Evolutionary conservation across 2,797 vertebrate species (phyloP).

Genomic region (Triplophysa bombifrons): DNA sequence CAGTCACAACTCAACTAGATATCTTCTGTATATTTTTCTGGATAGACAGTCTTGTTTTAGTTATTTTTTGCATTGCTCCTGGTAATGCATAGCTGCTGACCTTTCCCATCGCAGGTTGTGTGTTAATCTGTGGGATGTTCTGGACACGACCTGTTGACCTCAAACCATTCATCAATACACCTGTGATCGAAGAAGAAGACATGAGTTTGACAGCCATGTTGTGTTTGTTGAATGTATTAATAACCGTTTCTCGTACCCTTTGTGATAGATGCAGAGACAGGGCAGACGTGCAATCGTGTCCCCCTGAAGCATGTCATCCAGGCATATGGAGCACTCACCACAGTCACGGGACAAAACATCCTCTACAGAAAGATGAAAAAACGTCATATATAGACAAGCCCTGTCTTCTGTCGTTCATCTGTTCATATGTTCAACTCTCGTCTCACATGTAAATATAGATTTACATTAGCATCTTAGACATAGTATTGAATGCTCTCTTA

Average conservation of each 20-base stretch:
- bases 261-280: slow-evolving; percentile 98
- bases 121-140: slow-evolving; percentile 92
- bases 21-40: neutral
- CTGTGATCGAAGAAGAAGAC: slow-evolving; percentile 67
- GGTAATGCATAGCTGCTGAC: neutral
- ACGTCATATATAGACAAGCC: too few species aligned
- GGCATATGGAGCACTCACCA: slow-evolving; percentile 97
- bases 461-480: too few species aligned
- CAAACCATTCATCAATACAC: slow-evolving; percentile 98
- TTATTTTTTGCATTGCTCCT: too few species aligned
- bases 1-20: neutral
- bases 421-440: too few species aligned
- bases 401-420: too few species aligned
- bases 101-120: neutral
- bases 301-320: slow-evolving; percentile 94
- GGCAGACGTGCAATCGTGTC: slow-evolving; percentile 97
- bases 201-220: neutral
- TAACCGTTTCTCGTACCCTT: slow-evolving; percentile 79
- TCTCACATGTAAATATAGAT: too few species aligned
- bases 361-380: slow-evolving; percentile 76
- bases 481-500: too few species aligned
- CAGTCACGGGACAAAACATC: slow-evolving; percentile 95
- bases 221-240: neutral
- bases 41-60: neutral
- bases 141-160: slow-evolving; percentile 96